phyloP scores from a whole-genome alignment of 2,797 vertebrate species.

The Gymnodraco acuticeps region DNA sequence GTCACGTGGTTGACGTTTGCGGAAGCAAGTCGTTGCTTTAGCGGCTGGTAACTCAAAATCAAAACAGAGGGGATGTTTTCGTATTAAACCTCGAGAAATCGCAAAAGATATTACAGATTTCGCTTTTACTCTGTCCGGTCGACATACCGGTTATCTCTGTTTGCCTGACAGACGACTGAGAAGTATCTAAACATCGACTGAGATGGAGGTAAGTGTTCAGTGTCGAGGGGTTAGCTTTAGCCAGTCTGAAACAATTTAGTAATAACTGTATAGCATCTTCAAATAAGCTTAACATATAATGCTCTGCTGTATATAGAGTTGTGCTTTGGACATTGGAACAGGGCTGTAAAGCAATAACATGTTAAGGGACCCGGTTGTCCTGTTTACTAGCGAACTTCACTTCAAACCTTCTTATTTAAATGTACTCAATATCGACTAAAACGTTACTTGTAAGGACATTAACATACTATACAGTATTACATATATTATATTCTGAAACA shows the following conservation, averaged over 20 bases:
- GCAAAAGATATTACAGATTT: neutral
- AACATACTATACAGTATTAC: neutral
- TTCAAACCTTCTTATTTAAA: neutral
- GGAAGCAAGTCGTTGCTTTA: conserved; percentile 61
- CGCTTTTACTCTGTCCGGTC: neutral
- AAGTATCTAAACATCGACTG: conserved; percentile 24
- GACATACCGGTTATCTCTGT: neutral
- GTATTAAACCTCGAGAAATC: neutral
- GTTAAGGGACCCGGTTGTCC: neutral
- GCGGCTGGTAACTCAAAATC: conserved; percentile 36
- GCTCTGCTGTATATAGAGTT: neutral
- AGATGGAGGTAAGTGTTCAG: conserved; percentile 80
- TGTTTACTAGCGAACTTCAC: neutral
- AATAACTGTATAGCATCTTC: neutral
- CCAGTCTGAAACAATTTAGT: conserved; percentile 7
- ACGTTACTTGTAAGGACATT: neutral
- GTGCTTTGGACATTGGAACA: neutral
- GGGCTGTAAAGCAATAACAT: neutral
- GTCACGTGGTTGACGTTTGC: conserved; percentile 76
- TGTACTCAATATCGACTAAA: too few relatives aligned
- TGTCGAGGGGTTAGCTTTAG: conserved; percentile 62
- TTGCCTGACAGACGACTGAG: conserved; percentile 21
- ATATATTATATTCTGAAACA: rapidly evolving
- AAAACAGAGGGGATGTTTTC: conserved; percentile 59
- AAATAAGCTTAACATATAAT: neutral